Evolutionary conservation across 1,140 invertebrate genomes (phyloP), one percentile per base, ranked within the genome.

Genomic region (Polyergus mexicanus): DNA sequence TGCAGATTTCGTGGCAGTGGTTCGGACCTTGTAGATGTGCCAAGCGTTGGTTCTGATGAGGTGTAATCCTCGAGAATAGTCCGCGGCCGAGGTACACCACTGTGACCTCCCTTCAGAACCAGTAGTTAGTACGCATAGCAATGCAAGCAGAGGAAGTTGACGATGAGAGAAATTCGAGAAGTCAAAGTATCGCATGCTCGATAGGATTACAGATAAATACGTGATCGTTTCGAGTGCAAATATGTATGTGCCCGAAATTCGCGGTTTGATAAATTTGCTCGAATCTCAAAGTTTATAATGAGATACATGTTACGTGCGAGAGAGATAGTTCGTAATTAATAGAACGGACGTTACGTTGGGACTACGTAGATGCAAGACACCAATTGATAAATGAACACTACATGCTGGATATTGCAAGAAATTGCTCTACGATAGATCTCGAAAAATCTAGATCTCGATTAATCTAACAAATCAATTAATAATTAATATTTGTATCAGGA

Each of bases 71-170:
- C 94, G 89, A 94, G 93, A 87, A 94, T 94, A 86, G 94, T 94
- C 94, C 94, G 94, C 92, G 94, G 90, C 88, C 92, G 93, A 93
- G 92, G 92, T 92, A 93, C 92, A 93, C 91, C 93, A 94, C 93
- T 95, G 91, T 95, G 94, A 94, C 94, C 94, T 92, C 93, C 94
- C 95, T 95, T 95, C 91, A 94, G 94, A 95, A 95, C 91, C 92
- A 93, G 92, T 93, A 94, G 94, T 95, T 95, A 95, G 94, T 95
- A 94, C 91, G 92, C 92, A 93, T 92, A 94, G 91, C 91, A 92
- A 93, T 93, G 91, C 92, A 94, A 94, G 92, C 92, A 94, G 91
- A 93, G 87, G 90, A 91, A 86, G 85, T 93, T 93, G 92, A 91
- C 91, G 91, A 89, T 92, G 88, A 92, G 88, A 94, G 91, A 86